Conservation (phyloP, 2,113 vertebrate genomes). For the Caracal caracal region DNA sequence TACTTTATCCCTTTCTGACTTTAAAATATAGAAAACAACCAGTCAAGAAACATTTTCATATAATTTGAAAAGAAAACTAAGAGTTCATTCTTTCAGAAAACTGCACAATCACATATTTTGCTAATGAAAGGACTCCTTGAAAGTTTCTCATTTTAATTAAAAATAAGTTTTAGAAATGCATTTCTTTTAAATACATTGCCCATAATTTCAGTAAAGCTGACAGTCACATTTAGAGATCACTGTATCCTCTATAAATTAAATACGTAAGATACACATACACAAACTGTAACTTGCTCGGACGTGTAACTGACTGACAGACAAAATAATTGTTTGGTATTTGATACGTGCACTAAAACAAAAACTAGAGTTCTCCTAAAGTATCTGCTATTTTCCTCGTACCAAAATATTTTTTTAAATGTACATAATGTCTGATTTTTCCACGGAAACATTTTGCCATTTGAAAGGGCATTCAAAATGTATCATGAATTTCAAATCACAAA, state of each 20-base stretch:
- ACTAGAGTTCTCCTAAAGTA: slow-evolving; percentile 65
- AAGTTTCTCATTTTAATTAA: slow-evolving; percentile 21
- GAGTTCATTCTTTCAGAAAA: slow-evolving; percentile 4
- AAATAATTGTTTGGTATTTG: slow-evolving; percentile 69
- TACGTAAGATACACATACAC: slow-evolving; percentile 63
- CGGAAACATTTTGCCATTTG: slow-evolving; percentile 39
- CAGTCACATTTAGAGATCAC: background rate
- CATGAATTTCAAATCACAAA: slow-evolving; percentile 76
- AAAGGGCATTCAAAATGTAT: slow-evolving; percentile 65
- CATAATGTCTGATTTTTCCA: slow-evolving; percentile 48
- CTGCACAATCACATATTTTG: background rate
- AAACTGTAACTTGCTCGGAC: slow-evolving; percentile 76
- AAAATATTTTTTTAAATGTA: slow-evolving; percentile 53
- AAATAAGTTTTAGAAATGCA: background rate
- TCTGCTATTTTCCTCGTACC: slow-evolving; percentile 60
- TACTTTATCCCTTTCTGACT: background rate
- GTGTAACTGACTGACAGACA: slow-evolving; percentile 74
- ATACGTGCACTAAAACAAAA: slow-evolving; percentile 69
- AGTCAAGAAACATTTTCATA: background rate
- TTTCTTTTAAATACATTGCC: slow-evolving; percentile 42
- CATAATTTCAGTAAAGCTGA: background rate
- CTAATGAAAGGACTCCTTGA: slow-evolving; percentile 34
- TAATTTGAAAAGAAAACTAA: slow-evolving; percentile 28
- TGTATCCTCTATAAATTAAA: slow-evolving; percentile 58
- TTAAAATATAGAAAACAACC: slow-evolving; percentile 2